Percentiles rank a stretch among this genome's conserved stretches.
These are phyloP conservation scores for Thereva unica DNA, from an alignment of 2,888 invertebrate species.

Conservation along the genomic window DNA sequence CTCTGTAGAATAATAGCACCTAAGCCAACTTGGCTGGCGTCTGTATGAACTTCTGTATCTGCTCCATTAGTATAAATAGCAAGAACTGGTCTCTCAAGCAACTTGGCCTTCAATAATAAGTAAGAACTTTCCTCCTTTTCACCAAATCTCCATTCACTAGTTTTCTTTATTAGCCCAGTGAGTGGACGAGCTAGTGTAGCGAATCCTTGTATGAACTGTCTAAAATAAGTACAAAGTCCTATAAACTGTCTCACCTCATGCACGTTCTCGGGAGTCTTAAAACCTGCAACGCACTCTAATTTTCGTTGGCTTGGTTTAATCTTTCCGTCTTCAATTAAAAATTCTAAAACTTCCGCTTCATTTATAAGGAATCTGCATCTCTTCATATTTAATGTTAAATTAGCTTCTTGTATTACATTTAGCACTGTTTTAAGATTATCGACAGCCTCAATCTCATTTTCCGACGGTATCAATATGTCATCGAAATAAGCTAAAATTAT, in stretches of 20 bases:
- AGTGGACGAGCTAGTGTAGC: conserved; percentile 42
- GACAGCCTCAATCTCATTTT: neutral
- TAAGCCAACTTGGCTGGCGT: conserved; percentile 46
- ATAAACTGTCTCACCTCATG: conserved; percentile 44
- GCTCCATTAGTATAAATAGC: conserved; percentile 11
- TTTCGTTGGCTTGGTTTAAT: conserved; percentile 40
- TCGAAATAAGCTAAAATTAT: conserved; percentile 44
- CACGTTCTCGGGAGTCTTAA: conserved; percentile 38
- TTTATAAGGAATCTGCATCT: conserved; percentile 44
- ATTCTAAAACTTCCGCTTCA: conserved; percentile 44
- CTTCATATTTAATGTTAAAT: conserved; percentile 30
- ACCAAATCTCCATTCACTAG: conserved; percentile 10
- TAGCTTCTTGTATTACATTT: neutral
- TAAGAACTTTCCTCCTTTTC: conserved; percentile 40
- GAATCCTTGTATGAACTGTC: conserved; percentile 44
- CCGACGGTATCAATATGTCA: conserved; percentile 44
- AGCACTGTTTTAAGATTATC: conserved; percentile 2
- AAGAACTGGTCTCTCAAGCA: conserved; percentile 21
- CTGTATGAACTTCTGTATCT: conserved; percentile 44
- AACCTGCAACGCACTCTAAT: conserved; percentile 36
- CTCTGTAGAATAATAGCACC: conserved; percentile 47
- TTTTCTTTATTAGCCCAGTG: conserved; percentile 41
- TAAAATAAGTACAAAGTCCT: conserved; percentile 45
- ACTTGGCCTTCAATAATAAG: conserved; percentile 37
- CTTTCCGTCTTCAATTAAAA: conserved; percentile 26